These are phyloP conservation scores for Ischnus inquisitorius DNA, from an alignment of 2,888 invertebrate genomes.

Conservation along the genomic window DNA sequence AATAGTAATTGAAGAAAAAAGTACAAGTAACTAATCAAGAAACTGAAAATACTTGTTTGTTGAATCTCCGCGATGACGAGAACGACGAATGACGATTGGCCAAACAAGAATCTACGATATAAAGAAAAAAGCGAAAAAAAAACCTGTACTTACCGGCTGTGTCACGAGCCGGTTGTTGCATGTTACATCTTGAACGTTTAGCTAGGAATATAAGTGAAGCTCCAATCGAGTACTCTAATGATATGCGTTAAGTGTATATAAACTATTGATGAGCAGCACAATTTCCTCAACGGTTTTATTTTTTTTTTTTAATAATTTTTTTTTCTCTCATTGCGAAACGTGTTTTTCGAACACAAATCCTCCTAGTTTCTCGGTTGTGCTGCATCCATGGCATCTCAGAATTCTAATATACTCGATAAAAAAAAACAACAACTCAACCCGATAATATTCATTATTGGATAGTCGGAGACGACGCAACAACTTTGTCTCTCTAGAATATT, in stretches of 20 bases:
- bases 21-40: slow-evolving; percentile 53
- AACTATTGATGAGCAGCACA: slow-evolving; percentile 20
- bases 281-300: not conserved
- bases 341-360: not conserved
- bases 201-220: slow-evolving; percentile 44
- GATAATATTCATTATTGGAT: slow-evolving; percentile 39
- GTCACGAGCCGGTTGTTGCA: slow-evolving; percentile 61
- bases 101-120: slow-evolving; percentile 23
- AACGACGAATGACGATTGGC: slow-evolving; percentile 13
- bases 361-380: slow-evolving; percentile 18
- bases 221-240: slow-evolving; percentile 21
- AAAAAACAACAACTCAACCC: slow-evolving; percentile 3
- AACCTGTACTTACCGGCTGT: slow-evolving; percentile 50
- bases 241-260: slow-evolving; percentile 50
- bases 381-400: slow-evolving; percentile 21
- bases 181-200: slow-evolving; percentile 59
- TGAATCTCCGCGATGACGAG: slow-evolving; percentile 11
- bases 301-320: no score
- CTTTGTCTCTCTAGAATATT: slow-evolving; percentile 16
- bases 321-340: slow-evolving; percentile 9
- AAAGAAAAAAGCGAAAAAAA: slow-evolving; percentile 12
- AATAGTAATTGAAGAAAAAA: slow-evolving; percentile 27
- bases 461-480: slow-evolving; percentile 7
- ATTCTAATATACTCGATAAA: slow-evolving; percentile 27
- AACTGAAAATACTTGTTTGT: slow-evolving; percentile 22